Evolutionary conservation across 2,113 vertebrate species (phyloP), one percentile per base, ranked within the genome.

Genomic region (Tautogolabrus adspersus): DNA sequence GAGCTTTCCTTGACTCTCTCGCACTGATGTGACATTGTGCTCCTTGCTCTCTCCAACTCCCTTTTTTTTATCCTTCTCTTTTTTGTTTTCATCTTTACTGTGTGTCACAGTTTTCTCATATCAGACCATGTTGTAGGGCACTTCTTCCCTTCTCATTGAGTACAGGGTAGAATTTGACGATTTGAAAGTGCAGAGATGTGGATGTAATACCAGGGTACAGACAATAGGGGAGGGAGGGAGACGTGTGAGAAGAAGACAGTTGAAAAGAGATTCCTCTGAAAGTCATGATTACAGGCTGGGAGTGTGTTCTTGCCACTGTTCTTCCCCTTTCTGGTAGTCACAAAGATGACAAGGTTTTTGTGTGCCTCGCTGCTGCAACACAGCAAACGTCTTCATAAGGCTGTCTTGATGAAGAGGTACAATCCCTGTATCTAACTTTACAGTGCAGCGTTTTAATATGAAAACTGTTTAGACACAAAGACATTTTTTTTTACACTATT

Each of bases 251-350:
- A 59, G n/a, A 63, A 62, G 54, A 19, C 21, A 61, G 49, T 72
- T 82, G 26, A 70, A 77, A 87, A 81, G 65, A 72, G 30, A 72
- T 57, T 65, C 47, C 18, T 75, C 73, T 66, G 51, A 82, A 87
- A 88, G 59, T 70, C 71, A 52, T 52, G 52, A 87, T 81, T 85
- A 87, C 81, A 91, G 51, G 30, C 58, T 75, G 46, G 64, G 21
- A 65, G 64, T 74, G 46, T 67, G n/a, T 79, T 26, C 77, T 72
- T 82, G 61, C 72, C 18, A 30, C 18, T 69, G 58, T 44, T 83
- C 66, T 65, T 77, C 18, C 10, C 13, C 18, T 52, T 81, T 56
- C 74, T 74, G 61, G 23, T 10, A 64, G 5, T 67, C 49, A 62
- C 59, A 56, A 82, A 77, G 70, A 78, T 69, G 26, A 69, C 46